Base-by-base conservation (phyloP, 2,113 vertebrate genomes). In the Bos javanicus region DNA sequence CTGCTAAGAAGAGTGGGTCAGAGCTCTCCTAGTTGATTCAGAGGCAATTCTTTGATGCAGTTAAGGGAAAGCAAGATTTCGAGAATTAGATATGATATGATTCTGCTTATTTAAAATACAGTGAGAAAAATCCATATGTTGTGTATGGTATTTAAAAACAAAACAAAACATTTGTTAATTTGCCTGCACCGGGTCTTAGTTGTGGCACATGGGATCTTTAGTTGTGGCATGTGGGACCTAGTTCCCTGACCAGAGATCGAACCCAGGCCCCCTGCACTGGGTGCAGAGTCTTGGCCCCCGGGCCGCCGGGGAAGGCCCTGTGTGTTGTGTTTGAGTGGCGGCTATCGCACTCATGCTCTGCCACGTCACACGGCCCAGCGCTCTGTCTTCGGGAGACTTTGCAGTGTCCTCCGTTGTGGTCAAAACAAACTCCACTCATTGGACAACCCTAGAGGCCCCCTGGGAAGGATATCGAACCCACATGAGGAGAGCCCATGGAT, bases 291-390 rank as follows among this genome's bases (percentile, higher is more conserved):
- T 76, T 43, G 26, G 39, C 23, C 39, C 2, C 67, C 23, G n/a
- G n/a, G 19, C 67, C 9, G 0, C 64, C 0, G 5, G n/a, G 67
- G 67, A 71, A 36, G 19, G 36, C 67, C 67, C 71, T 76, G 23
- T 43, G 1, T 78, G 2, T 60, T 36, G n/a, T 78, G 7, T 28
- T 33, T 36, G 16, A 28, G 36, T 3, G 17, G 4, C 6, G 7
- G 59, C 26, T 71, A 9, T 52, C 3, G 1, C 33, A 9, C 10
- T 16, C 50, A 4, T 12, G 21, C 8, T 89, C 17, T 91, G 56
- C 52, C 39, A 28, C 0, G 0, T 46, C 43, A 26, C 1, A 0
- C 4, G 6, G 43, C 43, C 83, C 33, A 0, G 36, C 7, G 0
- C 62, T 88, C 96, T 76, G 46, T 71, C 50, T 74, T 46, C 15